These are phyloP conservation scores for Semotilus atromaculatus DNA, from an alignment of 2,797 vertebrate species.

Conservation along the genomic window DNA sequence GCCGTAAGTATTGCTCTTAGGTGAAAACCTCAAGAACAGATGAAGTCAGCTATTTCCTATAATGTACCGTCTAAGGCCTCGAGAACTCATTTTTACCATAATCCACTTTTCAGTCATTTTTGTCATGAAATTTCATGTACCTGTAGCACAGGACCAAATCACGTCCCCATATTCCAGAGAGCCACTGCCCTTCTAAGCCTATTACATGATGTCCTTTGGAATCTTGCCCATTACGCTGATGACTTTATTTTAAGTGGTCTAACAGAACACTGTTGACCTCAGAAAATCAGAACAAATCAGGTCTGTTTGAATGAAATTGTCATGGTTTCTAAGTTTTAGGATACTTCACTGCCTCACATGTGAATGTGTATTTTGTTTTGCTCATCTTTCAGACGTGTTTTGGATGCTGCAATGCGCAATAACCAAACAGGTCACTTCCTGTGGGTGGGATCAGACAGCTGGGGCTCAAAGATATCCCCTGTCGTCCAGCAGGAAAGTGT, in stretches of 20 bases:
- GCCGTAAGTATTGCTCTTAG: conserved; percentile 27
- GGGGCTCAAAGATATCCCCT: conserved; percentile 95
- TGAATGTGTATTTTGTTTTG: conserved; percentile 18
- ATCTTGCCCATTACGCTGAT: neutral
- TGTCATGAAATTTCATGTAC: neutral
- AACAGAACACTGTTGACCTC: conserved; percentile 19
- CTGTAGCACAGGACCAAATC: neutral
- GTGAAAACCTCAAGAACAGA: conserved; percentile 7
- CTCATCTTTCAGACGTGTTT: conserved; percentile 79
- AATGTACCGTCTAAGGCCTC: conserved; percentile 19
- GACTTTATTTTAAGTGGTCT: neutral
- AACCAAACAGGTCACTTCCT: conserved; percentile 96
- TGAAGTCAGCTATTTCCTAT: conserved; percentile 41
- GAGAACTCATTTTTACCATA: conserved; percentile 15
- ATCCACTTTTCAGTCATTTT: conserved; percentile 9
- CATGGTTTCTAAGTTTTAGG: neutral
- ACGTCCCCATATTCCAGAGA: conserved; percentile 3
- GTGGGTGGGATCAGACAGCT: conserved; percentile 98
- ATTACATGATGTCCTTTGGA: conserved; percentile 27
- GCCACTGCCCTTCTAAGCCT: neutral
- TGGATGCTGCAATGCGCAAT: conserved; percentile 90
- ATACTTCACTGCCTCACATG: neutral
- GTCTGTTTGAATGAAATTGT: neutral
- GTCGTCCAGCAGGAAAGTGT: conserved; percentile 93
- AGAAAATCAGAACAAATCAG: neutral